Percentiles rank a stretch among this genome's conserved stretches.
Conservation (phyloP, 2,888 invertebrate species). For the Drosophila imparisetae region DNA sequence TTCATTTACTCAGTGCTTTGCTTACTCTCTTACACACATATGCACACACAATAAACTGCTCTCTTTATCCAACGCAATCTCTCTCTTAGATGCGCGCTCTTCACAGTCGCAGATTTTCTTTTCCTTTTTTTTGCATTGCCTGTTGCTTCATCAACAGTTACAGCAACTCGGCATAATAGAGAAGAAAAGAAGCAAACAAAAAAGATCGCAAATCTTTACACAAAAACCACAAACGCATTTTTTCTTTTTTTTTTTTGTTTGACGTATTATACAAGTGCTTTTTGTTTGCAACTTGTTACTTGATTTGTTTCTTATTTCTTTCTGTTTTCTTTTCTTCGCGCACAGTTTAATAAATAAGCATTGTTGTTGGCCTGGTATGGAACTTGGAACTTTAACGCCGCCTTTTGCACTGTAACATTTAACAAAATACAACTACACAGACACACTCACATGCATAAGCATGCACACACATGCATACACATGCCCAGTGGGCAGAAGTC, state of each 20-base stretch:
- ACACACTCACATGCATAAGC: constrained; percentile 2
- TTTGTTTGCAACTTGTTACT: constrained; percentile 26
- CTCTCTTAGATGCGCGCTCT: constrained; percentile 1
- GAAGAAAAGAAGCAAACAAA: constrained; percentile 12
- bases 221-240: constrained; percentile 52
- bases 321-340: constrained; percentile 7
- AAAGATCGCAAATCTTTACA: constrained; percentile 35
- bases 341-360: constrained; percentile 39
- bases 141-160: constrained; percentile 59
- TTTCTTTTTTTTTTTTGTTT: constrained; percentile 38
- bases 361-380: constrained; percentile 27
- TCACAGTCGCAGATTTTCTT: not conserved
- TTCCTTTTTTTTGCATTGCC: constrained; percentile 26
- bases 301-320: constrained; percentile 2
- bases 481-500: constrained; percentile 59
- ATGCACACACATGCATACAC: constrained; percentile 3
- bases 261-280: constrained; percentile 57
- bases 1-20: not conserved
- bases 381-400: constrained; percentile 35
- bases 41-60: not conserved
- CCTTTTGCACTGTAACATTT: constrained; percentile 36
- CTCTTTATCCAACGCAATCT: not conserved
- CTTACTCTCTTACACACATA: not conserved
- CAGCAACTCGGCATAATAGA: constrained; percentile 17
- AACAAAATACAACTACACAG: constrained; percentile 38